Percentiles rank a stretch among this genome's conserved stretches.
These are phyloP conservation scores for Ondatra zibethicus DNA, from an alignment of 2,113 vertebrate species.

Conservation along the genomic window DNA sequence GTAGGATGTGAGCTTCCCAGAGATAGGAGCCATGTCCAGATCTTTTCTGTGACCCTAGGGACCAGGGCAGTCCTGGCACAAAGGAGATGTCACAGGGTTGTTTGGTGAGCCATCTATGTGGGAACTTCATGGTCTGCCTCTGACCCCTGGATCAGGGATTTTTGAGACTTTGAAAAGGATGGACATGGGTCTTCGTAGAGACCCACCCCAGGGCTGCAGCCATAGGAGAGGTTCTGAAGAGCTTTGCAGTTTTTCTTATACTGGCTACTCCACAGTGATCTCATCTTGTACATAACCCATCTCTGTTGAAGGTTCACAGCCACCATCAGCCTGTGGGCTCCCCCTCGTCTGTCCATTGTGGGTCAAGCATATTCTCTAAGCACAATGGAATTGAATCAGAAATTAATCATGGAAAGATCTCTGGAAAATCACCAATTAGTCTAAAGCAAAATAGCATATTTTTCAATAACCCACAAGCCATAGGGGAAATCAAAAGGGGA, in stretches of 20 bases:
- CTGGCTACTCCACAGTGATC: neutral
- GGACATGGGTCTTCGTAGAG: neutral
- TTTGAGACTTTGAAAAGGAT: neutral
- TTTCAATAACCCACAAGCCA: constrained; percentile 18
- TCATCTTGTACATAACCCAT: neutral
- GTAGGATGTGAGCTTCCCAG: neutral
- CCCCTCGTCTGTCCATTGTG: neutral
- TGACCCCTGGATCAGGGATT: neutral
- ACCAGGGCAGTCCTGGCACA: neutral
- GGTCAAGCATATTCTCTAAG: neutral
- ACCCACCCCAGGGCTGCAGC: too few relatives aligned
- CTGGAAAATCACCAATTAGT: constrained; percentile 17
- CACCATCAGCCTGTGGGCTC: neutral
- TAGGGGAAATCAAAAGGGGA: constrained; percentile 37
- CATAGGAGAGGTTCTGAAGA: neutral
- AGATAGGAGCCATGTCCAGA: neutral
- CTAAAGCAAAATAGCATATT: constrained; percentile 32
- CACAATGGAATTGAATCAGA: neutral
- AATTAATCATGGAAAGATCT: constrained; percentile 39
- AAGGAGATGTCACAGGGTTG: neutral
- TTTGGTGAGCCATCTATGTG: neutral
- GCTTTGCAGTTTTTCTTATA: neutral
- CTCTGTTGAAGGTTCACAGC: neutral
- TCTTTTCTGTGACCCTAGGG: neutral
- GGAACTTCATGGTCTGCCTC: neutral